Percentiles rank a stretch among this genome's conserved stretches.
Evolutionary conservation across 1,140 invertebrate genomes (phyloP).

Genomic region (Schlechtendalia chinensis): DNA sequence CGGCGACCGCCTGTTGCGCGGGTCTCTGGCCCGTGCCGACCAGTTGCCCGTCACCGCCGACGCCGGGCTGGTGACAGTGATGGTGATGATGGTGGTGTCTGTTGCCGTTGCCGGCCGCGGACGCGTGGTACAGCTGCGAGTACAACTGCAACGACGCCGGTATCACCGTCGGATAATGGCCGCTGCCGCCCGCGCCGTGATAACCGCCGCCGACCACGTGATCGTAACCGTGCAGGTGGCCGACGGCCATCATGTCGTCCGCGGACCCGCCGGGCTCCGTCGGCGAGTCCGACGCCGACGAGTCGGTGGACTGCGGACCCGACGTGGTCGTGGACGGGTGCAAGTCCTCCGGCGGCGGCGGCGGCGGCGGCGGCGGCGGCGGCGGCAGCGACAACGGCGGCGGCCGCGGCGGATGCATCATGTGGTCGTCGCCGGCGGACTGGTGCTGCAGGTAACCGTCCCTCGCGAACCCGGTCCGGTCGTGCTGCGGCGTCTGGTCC

Average conservation of each 20-base stretch:
- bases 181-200: background rate
- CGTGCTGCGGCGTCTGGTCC: constrained; percentile 12
- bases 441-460: constrained; percentile 16
- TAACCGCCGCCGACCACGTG: background rate
- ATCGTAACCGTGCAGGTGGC: constrained; percentile 25
- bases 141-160: constrained; percentile 35
- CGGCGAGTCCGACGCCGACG: constrained; percentile 26
- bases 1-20: constrained; percentile 24
- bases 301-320: constrained; percentile 35
- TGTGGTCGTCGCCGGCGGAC: background rate
- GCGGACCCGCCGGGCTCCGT: background rate
- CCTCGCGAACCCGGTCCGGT: background rate
- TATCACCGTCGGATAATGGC: constrained; percentile 20
- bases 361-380: background rate
- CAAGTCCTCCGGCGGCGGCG: background rate
- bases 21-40: background rate
- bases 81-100: constrained; percentile 35
- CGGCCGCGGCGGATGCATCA: too few relatives aligned
- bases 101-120: constrained; percentile 19
- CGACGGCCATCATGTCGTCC: constrained; percentile 43
- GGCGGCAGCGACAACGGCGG: too few relatives aligned
- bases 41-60: background rate
- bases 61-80: constrained; percentile 22
- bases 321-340: constrained; percentile 32
- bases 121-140: constrained; percentile 37